These are phyloP conservation scores for Aphelinus atriplicis DNA, from an alignment of 1,140 invertebrate species.

Conservation along the genomic window DNA sequence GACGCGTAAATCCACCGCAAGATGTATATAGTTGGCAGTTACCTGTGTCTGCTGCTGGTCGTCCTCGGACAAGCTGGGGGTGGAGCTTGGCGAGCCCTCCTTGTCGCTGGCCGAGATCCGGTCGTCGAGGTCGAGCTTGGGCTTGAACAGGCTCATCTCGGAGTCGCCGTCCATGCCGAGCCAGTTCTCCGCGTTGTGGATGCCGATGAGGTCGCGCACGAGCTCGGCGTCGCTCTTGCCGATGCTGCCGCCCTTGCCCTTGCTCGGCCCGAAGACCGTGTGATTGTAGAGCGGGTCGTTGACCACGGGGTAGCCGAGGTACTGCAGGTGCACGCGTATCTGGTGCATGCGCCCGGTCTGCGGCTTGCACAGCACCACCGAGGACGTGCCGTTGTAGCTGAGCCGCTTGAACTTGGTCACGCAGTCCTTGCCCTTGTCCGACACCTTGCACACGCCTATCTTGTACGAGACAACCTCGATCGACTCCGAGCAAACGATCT, in stretches of 20 bases:
- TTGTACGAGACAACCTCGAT: conserved; percentile 95
- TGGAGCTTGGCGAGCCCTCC: conserved; percentile 60
- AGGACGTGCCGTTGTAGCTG: conserved; percentile 86
- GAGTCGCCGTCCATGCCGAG: conserved; percentile 89
- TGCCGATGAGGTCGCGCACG: conserved; percentile 88
- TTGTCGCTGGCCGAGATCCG: conserved; percentile 62
- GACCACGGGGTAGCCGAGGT: conserved; percentile 94
- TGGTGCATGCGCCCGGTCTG: conserved; percentile 98
- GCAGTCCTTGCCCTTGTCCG: conserved; percentile 89
- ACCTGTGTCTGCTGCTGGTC: conserved; percentile 57
- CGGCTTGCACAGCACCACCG: conserved; percentile 92
- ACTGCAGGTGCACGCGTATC: conserved; percentile 98
- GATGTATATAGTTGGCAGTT: background rate
- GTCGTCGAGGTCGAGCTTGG: conserved; percentile 73
- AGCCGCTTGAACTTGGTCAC: conserved; percentile 89
- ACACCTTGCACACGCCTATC: conserved; percentile 94
- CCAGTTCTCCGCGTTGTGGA: conserved; percentile 94
- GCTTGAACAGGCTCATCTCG: conserved; percentile 82
- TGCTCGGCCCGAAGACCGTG: conserved; percentile 87
- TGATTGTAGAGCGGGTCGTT: conserved; percentile 98
- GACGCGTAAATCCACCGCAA: too few species aligned
- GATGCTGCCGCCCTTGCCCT: conserved; percentile 91
- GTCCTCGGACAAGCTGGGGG: conserved; percentile 55
- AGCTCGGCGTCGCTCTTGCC: conserved; percentile 91
- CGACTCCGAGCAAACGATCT: conserved; percentile 82